Percentiles rank a stretch among this genome's conserved stretches.
These are phyloP conservation scores for Pseudococcus jackbeardsleyi DNA, from an alignment of 2,888 invertebrate genomes.

Conservation along the genomic window DNA sequence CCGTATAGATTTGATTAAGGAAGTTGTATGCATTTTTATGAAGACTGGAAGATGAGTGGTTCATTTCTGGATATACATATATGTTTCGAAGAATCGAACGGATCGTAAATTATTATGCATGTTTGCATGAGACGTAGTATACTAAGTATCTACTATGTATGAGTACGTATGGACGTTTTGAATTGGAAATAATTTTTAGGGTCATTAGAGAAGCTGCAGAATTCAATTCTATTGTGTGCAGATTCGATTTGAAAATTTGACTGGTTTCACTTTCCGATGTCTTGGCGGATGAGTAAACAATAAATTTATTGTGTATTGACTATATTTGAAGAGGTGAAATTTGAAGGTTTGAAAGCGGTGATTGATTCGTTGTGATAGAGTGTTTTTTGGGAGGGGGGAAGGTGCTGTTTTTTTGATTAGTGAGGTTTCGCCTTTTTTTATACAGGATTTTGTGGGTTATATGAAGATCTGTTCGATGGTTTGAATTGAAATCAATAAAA, in stretches of 20 bases:
- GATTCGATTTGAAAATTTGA: neutral
- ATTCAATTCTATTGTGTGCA: neutral
- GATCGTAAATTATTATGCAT: neutral
- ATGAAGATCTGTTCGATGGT: too few species aligned
- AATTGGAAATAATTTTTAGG: neutral
- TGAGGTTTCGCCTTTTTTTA: neutral
- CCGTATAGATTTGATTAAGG: neutral
- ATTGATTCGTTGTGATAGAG: neutral
- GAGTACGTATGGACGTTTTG: neutral
- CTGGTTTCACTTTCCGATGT: neutral
- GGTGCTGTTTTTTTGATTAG: neutral
- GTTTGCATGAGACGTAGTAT: neutral
- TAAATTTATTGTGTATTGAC: neutral
- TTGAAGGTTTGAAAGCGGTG: neutral
- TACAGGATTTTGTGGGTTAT: too few species aligned
- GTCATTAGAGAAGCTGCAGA: too few species aligned
- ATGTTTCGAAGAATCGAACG: neutral
- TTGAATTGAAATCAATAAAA: too few species aligned
- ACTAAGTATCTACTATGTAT: too few species aligned
- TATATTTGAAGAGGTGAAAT: neutral
- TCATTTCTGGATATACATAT: neutral
- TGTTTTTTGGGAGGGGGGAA: too few species aligned
- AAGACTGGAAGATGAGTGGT: neutral
- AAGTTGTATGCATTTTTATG: neutral
- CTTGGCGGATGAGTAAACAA: neutral